These are phyloP conservation scores for Monopis laevigella DNA, from an alignment of 2,888 invertebrate species.

Conservation along the genomic window DNA sequence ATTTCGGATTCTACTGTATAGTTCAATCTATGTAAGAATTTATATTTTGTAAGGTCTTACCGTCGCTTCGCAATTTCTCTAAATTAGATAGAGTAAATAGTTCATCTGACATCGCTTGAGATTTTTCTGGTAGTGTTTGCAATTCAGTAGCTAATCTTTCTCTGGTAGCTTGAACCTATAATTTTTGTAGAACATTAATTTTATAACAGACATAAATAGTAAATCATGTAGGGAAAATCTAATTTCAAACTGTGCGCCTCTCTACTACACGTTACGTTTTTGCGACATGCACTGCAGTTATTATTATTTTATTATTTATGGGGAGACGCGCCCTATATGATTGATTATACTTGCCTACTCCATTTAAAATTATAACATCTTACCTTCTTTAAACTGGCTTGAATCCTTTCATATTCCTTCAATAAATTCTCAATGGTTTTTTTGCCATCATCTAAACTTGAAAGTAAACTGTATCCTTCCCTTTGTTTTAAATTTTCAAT, in stretches of 20 bases:
- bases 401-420: conserved; percentile 67
- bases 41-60: conserved; percentile 22
- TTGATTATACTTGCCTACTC: too few species aligned
- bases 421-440: conserved; percentile 50
- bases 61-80: conserved; percentile 65
- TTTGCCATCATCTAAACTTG: conserved; percentile 56
- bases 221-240: not conserved
- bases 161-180: conserved; percentile 52
- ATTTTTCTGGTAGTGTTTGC: conserved; percentile 74
- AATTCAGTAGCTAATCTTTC: conserved; percentile 64
- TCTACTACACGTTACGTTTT: too few species aligned
- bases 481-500: conserved; percentile 57
- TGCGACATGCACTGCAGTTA: too few species aligned
- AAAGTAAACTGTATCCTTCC: conserved; percentile 38
- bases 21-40: conserved; percentile 23
- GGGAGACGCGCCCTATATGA: too few species aligned
- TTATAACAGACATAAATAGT: not conserved
- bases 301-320: too few species aligned
- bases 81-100: conserved; percentile 69
- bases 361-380: too few species aligned
- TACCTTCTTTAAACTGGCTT: conserved; percentile 70
- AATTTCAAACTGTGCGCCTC: not conserved
- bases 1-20: conserved; percentile 20
- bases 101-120: conserved; percentile 71
- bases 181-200: too few species aligned